A percentile compares a stretch with the other conserved stretches of the same genome.
These are phyloP conservation scores for Eilema griseolum DNA, from an alignment of 2,888 invertebrate species.

Conservation along the genomic window DNA sequence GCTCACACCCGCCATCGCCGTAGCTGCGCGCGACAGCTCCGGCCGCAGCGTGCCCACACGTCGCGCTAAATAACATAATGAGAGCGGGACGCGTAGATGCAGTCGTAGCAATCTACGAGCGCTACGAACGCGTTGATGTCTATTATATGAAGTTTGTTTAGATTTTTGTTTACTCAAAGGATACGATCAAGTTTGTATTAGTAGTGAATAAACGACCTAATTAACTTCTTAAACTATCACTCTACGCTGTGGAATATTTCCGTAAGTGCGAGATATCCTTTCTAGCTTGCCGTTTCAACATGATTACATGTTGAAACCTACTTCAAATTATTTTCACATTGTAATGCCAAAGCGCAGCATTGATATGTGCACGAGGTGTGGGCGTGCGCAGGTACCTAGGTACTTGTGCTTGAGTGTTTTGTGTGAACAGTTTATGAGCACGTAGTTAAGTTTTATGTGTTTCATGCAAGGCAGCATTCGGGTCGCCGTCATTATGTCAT, in stretches of 20 bases:
- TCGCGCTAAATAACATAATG: background rate
- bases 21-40: too few species aligned
- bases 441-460: background rate
- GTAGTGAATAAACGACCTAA: background rate
- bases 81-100: background rate
- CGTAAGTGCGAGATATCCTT: background rate
- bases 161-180: too few species aligned
- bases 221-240: too few species aligned
- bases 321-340: background rate
- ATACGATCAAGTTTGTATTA: background rate
- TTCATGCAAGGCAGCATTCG: background rate
- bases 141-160: conserved; percentile 1
- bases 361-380: background rate
- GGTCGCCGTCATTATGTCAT: background rate
- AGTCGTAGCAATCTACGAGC: conserved; percentile 14
- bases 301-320: too few species aligned
- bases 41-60: background rate
- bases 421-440: background rate
- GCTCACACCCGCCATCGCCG: background rate
- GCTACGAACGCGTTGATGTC: conserved; percentile 24
- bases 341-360: background rate
- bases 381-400: background rate
- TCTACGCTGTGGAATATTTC: background rate
- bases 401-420: background rate
- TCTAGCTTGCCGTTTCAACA: background rate